Conservation (phyloP, 2,888 invertebrate species). For the Mantis religiosa region DNA sequence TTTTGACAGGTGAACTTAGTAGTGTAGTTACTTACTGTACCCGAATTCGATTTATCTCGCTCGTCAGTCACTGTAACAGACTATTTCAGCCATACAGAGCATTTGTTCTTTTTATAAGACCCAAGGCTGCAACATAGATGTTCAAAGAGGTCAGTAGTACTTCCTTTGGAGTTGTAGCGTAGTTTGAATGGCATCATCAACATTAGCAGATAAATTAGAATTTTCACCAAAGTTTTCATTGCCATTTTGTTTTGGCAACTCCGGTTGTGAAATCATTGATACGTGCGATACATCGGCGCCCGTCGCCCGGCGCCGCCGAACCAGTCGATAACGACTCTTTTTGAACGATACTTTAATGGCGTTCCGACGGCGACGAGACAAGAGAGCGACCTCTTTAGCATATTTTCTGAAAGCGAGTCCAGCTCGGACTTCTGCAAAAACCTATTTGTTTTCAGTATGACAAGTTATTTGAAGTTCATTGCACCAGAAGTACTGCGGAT, state of each 20-base stretch:
- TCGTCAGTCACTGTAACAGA: no score
- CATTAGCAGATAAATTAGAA: neutral
- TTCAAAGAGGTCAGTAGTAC: no score
- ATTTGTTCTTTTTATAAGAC: no score
- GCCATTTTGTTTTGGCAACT: neutral
- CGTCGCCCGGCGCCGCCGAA: neutral
- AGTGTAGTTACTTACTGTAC: no score
- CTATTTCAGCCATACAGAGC: no score
- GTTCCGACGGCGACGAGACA: neutral
- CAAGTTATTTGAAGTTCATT: neutral
- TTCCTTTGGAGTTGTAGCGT: no score
- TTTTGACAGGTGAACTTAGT: no score
- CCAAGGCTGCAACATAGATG: no score
- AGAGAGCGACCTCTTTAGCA: neutral
- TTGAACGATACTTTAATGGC: constrained; percentile 3
- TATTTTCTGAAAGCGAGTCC: neutral
- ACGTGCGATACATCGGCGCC: constrained; percentile 7
- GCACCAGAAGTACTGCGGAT: no score
- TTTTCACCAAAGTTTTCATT: neutral
- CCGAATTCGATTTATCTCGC: no score
- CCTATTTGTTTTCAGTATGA: neutral
- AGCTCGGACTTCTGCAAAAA: neutral
- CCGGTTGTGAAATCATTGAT: neutral
- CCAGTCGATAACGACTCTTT: neutral
- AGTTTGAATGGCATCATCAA: neutral